Evolutionary conservation across 92 coral and sea anemone species (phyloP).

Genomic region (Umimayanthus kanabou): DNA sequence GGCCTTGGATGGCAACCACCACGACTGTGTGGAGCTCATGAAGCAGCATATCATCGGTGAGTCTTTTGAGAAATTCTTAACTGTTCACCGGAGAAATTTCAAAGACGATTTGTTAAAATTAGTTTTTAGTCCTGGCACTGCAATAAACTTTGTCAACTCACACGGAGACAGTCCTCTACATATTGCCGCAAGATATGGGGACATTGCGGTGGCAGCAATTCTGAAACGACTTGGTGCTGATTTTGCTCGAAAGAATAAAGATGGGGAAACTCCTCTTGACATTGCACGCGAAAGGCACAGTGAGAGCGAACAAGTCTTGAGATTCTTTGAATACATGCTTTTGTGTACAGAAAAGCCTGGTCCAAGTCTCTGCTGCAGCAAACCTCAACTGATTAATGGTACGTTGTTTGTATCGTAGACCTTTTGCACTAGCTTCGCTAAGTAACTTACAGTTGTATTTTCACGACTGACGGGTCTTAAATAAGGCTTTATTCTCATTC

Average conservation of each 20-base stretch:
- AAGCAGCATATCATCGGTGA: background rate
- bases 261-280: background rate
- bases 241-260: background rate
- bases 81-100: background rate
- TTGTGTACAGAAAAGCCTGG: background rate
- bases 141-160: background rate
- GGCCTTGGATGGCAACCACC: background rate
- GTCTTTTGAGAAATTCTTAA: background rate
- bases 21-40: background rate
- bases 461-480: no score
- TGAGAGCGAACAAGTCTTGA: background rate
- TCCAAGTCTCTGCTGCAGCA: background rate
- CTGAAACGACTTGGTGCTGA: background rate
- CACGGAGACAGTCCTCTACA: background rate
- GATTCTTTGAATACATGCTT: background rate
- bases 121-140: background rate
- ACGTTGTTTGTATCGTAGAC: background rate
- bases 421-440: no score
- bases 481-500: no score
- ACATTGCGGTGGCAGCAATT: background rate
- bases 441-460: no score
- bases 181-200: background rate
- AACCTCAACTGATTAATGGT: background rate
- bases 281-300: conserved; percentile 10
- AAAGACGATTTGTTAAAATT: background rate